phyloP scores from a whole-genome alignment of 2,888 invertebrate genomes.

The Kuschelorhynchus macadamiae region DNA sequence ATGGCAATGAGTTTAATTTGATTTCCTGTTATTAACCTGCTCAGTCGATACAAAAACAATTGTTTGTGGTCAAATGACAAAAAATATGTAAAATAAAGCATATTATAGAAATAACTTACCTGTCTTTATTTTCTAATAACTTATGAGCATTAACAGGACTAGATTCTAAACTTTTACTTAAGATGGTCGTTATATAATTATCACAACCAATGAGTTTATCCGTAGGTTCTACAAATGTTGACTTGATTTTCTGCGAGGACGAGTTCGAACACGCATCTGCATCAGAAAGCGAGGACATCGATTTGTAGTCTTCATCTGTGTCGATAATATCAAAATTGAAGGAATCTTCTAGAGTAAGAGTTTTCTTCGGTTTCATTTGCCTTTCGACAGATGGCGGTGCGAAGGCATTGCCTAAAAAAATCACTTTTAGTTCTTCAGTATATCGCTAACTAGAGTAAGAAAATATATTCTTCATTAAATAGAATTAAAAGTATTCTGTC shows the following conservation, averaged over 20 bases:
- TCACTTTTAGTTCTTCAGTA: too few species aligned
- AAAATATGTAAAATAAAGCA: too few species aligned
- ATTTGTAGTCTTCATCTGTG: conserved; percentile 77
- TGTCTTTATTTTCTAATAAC: conserved; percentile 62
- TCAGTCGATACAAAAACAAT: too few species aligned
- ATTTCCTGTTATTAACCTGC: too few species aligned
- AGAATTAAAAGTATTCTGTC: too few species aligned
- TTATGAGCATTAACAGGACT: conserved; percentile 64
- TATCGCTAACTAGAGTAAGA: too few species aligned
- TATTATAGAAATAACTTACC: conserved; percentile 27
- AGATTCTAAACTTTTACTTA: conserved; percentile 68
- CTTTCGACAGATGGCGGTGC: conserved; percentile 78
- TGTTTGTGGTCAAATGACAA: too few species aligned
- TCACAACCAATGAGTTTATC: conserved; percentile 79
- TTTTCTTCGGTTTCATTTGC: conserved; percentile 79
- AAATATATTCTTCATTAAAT: too few species aligned
- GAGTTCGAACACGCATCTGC: conserved; percentile 53
- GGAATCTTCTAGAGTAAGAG: conserved; percentile 80
- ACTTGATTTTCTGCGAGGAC: conserved; percentile 54
- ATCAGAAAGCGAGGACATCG: conserved; percentile 54
- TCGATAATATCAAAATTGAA: conserved; percentile 89
- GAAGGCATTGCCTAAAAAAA: conserved; percentile 30
- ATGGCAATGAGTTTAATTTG: too few species aligned
- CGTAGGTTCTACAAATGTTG: conserved; percentile 73
- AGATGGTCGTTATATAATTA: conserved; percentile 80